Evolutionary conservation across 2,888 invertebrate genomes (phyloP).

Genomic region (Tridacna gigas): DNA sequence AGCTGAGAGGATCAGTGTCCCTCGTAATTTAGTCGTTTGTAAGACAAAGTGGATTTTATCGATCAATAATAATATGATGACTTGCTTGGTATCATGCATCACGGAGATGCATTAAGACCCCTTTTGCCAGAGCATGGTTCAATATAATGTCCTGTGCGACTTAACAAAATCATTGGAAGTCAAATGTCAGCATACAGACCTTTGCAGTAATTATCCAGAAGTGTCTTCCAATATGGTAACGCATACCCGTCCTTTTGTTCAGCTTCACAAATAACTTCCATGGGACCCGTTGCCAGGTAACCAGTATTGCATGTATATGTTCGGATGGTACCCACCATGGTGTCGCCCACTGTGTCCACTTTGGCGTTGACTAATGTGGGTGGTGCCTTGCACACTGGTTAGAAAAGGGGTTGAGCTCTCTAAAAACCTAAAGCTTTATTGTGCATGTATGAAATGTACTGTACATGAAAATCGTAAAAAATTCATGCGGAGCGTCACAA

Average conservation of each 20-base stretch:
- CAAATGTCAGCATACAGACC: conserved; percentile 19
- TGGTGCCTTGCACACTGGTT: conserved; percentile 47
- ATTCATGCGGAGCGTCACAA: neutral
- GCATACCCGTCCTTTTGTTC: conserved; percentile 9
- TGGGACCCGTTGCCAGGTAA: conserved; percentile 42
- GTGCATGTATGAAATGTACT: no score
- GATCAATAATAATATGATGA: no score
- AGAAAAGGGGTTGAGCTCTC: conserved; percentile 25
- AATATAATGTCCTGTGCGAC: no score
- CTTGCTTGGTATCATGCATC: no score
- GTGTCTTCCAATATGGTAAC: conserved; percentile 31
- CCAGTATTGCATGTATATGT: conserved; percentile 41
- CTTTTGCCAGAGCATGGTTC: no score
- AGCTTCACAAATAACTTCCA: conserved; percentile 39
- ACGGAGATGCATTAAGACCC: no score
- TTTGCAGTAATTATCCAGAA: conserved; percentile 39
- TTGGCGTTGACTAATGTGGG: conserved; percentile 35
- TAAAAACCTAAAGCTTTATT: conserved; percentile 13
- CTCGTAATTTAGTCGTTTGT: no score
- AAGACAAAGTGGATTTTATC: no score
- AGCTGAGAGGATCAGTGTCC: no score
- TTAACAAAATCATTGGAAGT: no score
- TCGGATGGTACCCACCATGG: conserved; percentile 35
- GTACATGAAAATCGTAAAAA: neutral
- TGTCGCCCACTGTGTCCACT: conserved; percentile 33